These are phyloP conservation scores for Hyles lineata DNA, from an alignment of 2,888 invertebrate genomes.

Conservation along the genomic window DNA sequence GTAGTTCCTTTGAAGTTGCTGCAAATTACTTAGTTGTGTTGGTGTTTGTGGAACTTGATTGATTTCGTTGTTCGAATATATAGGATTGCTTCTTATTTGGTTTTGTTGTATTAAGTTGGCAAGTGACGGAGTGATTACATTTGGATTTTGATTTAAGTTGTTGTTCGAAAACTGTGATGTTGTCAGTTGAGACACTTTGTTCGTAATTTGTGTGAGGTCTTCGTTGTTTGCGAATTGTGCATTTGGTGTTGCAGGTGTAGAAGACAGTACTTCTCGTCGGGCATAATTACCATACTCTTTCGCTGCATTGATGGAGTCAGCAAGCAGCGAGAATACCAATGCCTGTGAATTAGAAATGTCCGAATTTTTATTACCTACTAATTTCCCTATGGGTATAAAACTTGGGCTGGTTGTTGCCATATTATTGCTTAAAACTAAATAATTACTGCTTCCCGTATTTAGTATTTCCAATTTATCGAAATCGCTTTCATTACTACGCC, in stretches of 20 bases:
- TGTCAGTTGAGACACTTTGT: constrained; percentile 71
- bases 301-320: constrained; percentile 76
- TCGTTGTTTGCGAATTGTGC: constrained; percentile 63
- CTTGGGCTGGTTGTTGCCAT: constrained; percentile 50
- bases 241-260: constrained; percentile 56
- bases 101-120: constrained; percentile 18
- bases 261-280: constrained; percentile 59
- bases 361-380: constrained; percentile 65
- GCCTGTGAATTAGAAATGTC: constrained; percentile 81
- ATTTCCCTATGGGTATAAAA: constrained; percentile 71
- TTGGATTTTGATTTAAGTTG: constrained; percentile 15
- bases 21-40: constrained; percentile 35
- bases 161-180: constrained; percentile 64
- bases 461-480: constrained; percentile 74
- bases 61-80: constrained; percentile 13
- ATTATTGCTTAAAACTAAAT: constrained; percentile 72
- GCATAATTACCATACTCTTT: constrained; percentile 72
- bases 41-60: constrained; percentile 29
- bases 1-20: constrained; percentile 38
- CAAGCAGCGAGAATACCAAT: constrained; percentile 75
- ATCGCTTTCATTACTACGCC: constrained; percentile 61
- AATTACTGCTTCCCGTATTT: constrained; percentile 78
- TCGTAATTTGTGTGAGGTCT: constrained; percentile 64
- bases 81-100: constrained; percentile 10
- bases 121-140: background rate